A percentile compares a stretch with the other conserved stretches of the same genome.
phyloP scores from a whole-genome alignment of 2,888 invertebrate genomes.

The Phortica magna region DNA sequence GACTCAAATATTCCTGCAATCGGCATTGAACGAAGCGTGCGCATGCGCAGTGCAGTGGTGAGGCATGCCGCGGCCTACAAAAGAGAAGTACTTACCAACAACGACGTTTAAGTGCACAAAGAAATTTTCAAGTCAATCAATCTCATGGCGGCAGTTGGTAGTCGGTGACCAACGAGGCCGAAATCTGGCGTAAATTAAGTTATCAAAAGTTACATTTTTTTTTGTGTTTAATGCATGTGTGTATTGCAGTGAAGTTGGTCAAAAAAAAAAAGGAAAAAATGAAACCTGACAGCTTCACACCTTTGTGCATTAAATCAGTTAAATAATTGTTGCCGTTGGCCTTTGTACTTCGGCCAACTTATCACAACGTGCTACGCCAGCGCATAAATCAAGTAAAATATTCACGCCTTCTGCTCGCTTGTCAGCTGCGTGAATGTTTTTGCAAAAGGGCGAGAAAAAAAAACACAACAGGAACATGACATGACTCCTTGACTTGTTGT shows the following conservation, averaged over 20 bases:
- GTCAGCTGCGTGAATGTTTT: neutral
- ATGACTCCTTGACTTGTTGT: neutral
- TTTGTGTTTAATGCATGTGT: constrained; percentile 57
- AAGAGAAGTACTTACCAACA: neutral
- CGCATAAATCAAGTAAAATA: constrained; percentile 65
- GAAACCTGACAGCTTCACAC: constrained; percentile 64
- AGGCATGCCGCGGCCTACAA: constrained; percentile 20
- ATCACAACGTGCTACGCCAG: constrained; percentile 43
- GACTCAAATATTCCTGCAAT: neutral
- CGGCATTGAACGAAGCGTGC: constrained; percentile 23
- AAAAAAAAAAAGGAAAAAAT: constrained; percentile 3
- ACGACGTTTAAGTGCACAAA: neutral
- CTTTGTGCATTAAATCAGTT: constrained; percentile 70
- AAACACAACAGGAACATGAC: neutral
- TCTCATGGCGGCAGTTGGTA: neutral
- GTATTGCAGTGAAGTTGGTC: too few relatives aligned
- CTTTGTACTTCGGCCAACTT: constrained; percentile 47
- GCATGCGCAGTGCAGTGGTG: constrained; percentile 34
- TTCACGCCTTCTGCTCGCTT: constrained; percentile 57
- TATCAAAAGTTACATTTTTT: constrained; percentile 70
- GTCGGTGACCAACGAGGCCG: constrained; percentile 19
- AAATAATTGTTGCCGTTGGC: constrained; percentile 35
- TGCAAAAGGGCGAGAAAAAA: neutral
- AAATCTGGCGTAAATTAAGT: constrained; percentile 63
- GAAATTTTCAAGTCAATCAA: constrained; percentile 23